Evolutionary conservation across 2,113 vertebrate species (phyloP), one percentile per base, ranked within the genome.

Genomic region (Tachysurus vachellii): DNA sequence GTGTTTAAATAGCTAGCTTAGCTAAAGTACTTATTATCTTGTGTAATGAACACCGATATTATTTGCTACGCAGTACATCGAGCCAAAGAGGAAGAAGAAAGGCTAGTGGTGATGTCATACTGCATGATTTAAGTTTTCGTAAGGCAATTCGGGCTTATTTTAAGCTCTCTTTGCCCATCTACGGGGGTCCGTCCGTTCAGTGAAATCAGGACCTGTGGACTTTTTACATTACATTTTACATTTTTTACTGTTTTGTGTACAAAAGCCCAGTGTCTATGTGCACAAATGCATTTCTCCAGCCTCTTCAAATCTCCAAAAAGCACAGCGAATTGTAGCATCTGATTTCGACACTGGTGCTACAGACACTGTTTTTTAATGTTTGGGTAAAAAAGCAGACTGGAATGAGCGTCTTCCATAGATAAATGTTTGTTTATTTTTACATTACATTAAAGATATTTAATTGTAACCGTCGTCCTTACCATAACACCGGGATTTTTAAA

Each of bases 351-450:
- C 42, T 28, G 44, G 73, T 68, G 81, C 70, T 80, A 54, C 54
- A 31, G 31, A 57, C 44, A 64, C 23, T 57, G 47, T 62, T 10
- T 79, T 26, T 11, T 26, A 31, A 77, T 10, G 75, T 77, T 66
- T 64, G 87, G 54, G 82, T 62, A 50, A 26, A 50, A 36, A 42
- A 19, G 70, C 23, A 14, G 57, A 44, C 26, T 21, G 26, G 31
- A 59, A 28, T 31, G 68, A 57, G 36, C 10, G 86, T 89, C 89
- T 89, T 89, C 86, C 89, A 56, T 76, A 61, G 47, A 76, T 71
- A 8, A 57, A 47, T 75, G 50, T 12, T 82, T 66, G 59, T 68
- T 83, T 57, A 61, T 81, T 76, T 83, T 75, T 64, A 42, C 26
- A 31, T 61, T 59, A 47, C 31, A 44, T 42, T 82, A 82, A 62